These are phyloP conservation scores for Anorthoa munda DNA, from an alignment of 2,888 invertebrate species.

Conservation along the genomic window DNA sequence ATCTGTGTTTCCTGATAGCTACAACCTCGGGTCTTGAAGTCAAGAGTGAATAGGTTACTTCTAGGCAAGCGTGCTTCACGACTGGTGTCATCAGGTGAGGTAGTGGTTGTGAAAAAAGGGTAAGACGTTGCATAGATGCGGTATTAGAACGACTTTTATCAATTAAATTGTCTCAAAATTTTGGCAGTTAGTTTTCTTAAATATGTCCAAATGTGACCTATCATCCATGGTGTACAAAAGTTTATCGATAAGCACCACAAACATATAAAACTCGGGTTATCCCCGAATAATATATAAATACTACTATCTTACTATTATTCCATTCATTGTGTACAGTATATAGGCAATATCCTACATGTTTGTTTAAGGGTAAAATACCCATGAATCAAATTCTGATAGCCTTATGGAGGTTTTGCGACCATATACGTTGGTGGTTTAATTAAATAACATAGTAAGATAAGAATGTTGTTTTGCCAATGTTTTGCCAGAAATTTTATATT, in stretches of 20 bases:
- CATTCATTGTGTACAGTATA: not conserved
- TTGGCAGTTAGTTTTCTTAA: too few relatives aligned
- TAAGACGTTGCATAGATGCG: too few relatives aligned
- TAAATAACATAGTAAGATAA: conserved; percentile 6
- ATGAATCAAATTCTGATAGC: conserved; percentile 19
- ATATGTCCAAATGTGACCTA: not conserved
- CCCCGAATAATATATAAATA: not conserved
- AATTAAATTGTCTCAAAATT: too few relatives aligned
- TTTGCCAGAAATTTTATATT: not conserved
- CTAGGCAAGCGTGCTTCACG: too few relatives aligned
- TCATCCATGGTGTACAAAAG: not conserved
- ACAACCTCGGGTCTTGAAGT: too few relatives aligned
- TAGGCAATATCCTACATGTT: not conserved
- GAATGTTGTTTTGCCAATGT: conserved; percentile 4
- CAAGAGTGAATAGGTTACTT: too few relatives aligned
- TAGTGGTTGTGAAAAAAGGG: too few relatives aligned
- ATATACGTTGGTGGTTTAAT: conserved; percentile 3
- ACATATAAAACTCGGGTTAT: conserved; percentile 1
- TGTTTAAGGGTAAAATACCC: not conserved
- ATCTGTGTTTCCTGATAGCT: too few relatives aligned
- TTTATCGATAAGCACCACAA: not conserved
- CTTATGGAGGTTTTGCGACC: not conserved
- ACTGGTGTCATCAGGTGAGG: too few relatives aligned
- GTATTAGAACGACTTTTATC: too few relatives aligned
- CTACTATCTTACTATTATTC: not conserved